These are phyloP conservation scores for Hydrozoanthus tunicans DNA, from an alignment of 64 coral and sea anemone genomes.

Conservation along the genomic window DNA sequence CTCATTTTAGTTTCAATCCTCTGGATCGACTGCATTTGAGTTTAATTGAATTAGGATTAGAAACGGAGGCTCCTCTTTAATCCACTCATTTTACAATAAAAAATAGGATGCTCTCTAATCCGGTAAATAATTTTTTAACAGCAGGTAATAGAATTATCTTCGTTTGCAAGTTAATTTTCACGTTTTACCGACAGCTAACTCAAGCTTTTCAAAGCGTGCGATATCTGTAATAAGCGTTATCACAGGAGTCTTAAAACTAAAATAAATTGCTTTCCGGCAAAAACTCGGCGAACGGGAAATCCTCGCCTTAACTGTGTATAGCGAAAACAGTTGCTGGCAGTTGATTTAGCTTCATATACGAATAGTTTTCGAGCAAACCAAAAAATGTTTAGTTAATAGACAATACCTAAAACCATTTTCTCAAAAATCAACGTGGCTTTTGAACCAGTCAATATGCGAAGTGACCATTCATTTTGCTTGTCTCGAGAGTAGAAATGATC, in stretches of 20 bases:
- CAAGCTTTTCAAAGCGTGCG: neutral
- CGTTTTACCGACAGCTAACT: neutral
- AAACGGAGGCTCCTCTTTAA: neutral
- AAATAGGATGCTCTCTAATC: slow-evolving; percentile 1
- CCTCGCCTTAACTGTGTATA: no score
- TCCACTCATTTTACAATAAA: neutral
- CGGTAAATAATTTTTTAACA: neutral
- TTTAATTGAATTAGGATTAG: slow-evolving; percentile 12
- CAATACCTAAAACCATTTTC: no score
- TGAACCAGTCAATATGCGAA: no score
- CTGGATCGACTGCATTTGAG: neutral
- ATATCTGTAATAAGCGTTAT: neutral
- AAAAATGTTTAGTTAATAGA: no score
- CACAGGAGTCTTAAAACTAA: no score
- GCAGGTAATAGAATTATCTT: neutral
- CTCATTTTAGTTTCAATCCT: neutral
- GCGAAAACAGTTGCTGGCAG: no score
- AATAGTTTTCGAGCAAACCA: no score
- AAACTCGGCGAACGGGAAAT: neutral
- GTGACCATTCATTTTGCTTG: no score
- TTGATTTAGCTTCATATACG: no score
- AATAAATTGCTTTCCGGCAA: neutral
- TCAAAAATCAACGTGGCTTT: no score
- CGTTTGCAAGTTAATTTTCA: neutral
- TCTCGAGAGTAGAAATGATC: no score